These are phyloP conservation scores for Sialia sialis DNA, from an alignment of 2,113 vertebrate species.

Conservation along the genomic window DNA sequence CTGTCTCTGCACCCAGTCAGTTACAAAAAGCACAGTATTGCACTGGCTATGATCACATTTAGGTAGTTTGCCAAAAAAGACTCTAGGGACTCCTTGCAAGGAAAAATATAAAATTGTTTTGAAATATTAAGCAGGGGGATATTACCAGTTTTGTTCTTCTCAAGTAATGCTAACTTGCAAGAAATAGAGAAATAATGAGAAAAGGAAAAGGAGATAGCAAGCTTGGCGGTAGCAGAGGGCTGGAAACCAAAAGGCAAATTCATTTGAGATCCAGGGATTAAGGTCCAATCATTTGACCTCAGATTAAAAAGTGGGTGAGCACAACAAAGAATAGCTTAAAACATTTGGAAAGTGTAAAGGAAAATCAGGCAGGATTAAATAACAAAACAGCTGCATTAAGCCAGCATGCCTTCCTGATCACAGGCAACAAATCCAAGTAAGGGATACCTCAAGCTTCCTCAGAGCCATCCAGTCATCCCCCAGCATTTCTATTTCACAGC, in stretches of 20 bases:
- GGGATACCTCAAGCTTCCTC: not conserved
- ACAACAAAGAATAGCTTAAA: slow-evolving; percentile 45
- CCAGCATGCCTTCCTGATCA: not conserved
- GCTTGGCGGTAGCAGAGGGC: not conserved
- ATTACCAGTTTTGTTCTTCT: not conserved
- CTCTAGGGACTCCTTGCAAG: not conserved
- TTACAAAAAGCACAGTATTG: not conserved
- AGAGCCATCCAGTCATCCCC: not conserved
- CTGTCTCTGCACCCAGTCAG: not conserved
- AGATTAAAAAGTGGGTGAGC: slow-evolving; percentile 11
- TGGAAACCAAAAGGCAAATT: slow-evolving; percentile 1
- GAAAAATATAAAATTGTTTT: not conserved
- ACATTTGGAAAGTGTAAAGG: slow-evolving; percentile 42
- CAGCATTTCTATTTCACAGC: not conserved
- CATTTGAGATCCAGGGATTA: slow-evolving; percentile 12
- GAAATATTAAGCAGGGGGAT: not conserved
- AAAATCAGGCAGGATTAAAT: slow-evolving; percentile 15
- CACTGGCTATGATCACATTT: not conserved
- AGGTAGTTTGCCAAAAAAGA: not conserved
- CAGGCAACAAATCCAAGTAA: not conserved
- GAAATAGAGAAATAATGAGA: not conserved
- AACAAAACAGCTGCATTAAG: slow-evolving; percentile 27
- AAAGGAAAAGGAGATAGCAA: not conserved
- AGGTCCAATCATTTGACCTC: slow-evolving; percentile 15
- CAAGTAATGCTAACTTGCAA: not conserved